Evolutionary conservation across 2,797 vertebrate genomes (phyloP), one percentile per base, ranked within the genome.

Genomic region (Parauchenoglanis punctatus): DNA sequence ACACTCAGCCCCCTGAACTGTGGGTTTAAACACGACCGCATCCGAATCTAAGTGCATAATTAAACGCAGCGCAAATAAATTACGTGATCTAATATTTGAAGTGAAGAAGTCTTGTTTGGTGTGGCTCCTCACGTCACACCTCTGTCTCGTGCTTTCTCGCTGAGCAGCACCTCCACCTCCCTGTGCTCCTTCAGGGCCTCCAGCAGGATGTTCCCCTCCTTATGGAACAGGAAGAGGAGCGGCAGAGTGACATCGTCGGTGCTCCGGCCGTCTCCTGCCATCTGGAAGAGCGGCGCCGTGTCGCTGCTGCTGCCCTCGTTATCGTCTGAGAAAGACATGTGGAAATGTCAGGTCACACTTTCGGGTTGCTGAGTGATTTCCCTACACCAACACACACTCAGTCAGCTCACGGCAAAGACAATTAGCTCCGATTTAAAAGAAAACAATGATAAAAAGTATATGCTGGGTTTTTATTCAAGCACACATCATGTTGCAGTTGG

Each of bases 261-360:
- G 91, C 94, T 99, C 92, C 97, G 97, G 1, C 99, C 99, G 12
- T 99, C 99, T 1, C 99, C 99, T 0, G 98, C 99, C 99, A 99
- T 99, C 95, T 99, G 99, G 95, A 99, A 99, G 75, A 99, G 97
- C 17, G 98, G 98, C 3, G 99, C 99, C 0, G 98, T 99, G 93
- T 99, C 99, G 70, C 99, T 99, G 92, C 99, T 99, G 96, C 98
- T 99, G 91, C 98, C 99, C 86, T 99, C 98, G 0, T 99, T 99
- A 95, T 99, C 99, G 91, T 99, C 99, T 99, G 90, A 44, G 91
- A 89, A 85, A 40, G 63, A 44, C 35, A 25, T 4, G n/a, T 18
- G 49, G 12, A 83, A 35, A 81, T 17, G 46, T 1, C 0, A 49
- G 0, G 31, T 23, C 25, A 78, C 13, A 18, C 52, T 56, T 54